These are phyloP conservation scores for Sebastes schlegelii DNA, from an alignment of 2,113 vertebrate species.

Conservation along the genomic window DNA sequence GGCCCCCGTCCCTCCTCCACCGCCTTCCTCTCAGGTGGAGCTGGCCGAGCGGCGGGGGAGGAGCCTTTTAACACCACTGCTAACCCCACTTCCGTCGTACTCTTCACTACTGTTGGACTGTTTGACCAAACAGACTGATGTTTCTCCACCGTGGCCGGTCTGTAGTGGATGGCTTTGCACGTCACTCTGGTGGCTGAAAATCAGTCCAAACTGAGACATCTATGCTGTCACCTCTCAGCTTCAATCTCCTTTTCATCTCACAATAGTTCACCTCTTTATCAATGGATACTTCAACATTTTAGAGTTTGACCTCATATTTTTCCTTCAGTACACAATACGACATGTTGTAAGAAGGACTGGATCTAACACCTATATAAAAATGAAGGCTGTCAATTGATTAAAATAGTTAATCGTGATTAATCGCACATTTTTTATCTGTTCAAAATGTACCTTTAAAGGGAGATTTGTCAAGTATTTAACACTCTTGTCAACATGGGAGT, in stretches of 20 bases:
- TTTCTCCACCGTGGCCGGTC: neutral
- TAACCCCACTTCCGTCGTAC: conserved; percentile 45
- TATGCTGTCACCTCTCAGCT: neutral
- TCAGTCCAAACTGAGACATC: neutral
- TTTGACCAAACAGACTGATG: neutral
- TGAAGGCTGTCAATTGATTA: too few species aligned
- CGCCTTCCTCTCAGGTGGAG: conserved; percentile 33
- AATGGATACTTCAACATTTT: conserved; percentile 11
- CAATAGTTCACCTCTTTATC: neutral
- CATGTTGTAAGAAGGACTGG: neutral
- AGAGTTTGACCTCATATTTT: conserved; percentile 25
- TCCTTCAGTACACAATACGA: conserved; percentile 3
- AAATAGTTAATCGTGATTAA: too few species aligned
- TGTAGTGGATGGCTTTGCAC: conserved; percentile 31
- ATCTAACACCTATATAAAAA: neutral
- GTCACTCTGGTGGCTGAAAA: conserved; percentile 28
- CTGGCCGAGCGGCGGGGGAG: conserved; percentile 16
- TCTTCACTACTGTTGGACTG: neutral
- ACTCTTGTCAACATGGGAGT: too few species aligned
- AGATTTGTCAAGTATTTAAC: too few species aligned
- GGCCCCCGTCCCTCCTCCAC: neutral
- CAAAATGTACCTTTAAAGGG: too few species aligned
- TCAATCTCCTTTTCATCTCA: conserved; percentile 1
- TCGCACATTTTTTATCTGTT: too few species aligned
- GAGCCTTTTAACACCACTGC: conserved; percentile 59